A percentile compares a stretch with the other conserved stretches of the same genome.
Evolutionary conservation across 2,888 invertebrate genomes (phyloP).

Genomic region (Volucella inanis): DNA sequence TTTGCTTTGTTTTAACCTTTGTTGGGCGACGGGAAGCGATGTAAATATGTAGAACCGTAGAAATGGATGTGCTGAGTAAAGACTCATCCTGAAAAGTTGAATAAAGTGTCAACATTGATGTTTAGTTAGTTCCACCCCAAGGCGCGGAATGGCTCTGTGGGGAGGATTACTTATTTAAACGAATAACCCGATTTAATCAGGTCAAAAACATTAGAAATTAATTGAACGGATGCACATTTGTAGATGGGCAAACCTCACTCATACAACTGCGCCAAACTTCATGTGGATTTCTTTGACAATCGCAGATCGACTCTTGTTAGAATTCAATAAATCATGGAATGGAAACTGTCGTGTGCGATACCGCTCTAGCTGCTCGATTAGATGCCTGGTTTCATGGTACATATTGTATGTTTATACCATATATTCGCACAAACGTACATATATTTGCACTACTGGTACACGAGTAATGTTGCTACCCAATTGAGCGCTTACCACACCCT

Average conservation of each 20-base stretch:
- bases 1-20: not conserved
- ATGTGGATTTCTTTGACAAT: conserved; percentile 17
- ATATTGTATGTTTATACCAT: too few species aligned
- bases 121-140: too few species aligned
- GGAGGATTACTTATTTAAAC: too few species aligned
- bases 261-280: not conserved
- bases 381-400: too few species aligned
- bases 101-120: too few species aligned
- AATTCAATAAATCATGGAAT: conserved; percentile 54
- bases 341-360: conserved; percentile 37
- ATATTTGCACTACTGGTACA: too few species aligned
- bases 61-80: not conserved
- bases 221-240: not conserved
- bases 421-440: too few species aligned
- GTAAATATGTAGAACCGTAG: not conserved
- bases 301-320: conserved; percentile 40
- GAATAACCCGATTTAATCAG: too few species aligned
- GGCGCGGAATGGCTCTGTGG: too few species aligned
- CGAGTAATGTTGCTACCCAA: not conserved
- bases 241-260: not conserved
- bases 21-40: not conserved
- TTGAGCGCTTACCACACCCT: conserved; percentile 11
- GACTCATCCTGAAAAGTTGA: too few species aligned
- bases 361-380: conserved; percentile 20
- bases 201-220: too few species aligned